Base-by-base conservation (phyloP, 2,888 invertebrate genomes). In the Megamerina dolium region DNA sequence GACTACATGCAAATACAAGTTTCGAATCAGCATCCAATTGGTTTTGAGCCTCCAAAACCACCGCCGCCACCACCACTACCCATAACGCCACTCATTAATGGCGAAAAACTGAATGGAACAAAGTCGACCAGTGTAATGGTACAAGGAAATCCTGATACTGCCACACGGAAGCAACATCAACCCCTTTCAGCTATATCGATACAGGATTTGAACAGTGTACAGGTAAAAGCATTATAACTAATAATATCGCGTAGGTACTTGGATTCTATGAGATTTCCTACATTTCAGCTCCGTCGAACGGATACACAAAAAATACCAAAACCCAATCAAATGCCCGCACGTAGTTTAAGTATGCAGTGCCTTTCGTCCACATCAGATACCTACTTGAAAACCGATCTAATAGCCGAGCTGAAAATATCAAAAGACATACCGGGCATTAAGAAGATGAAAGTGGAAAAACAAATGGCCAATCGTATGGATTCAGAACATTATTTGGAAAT, bases 371-470 rank as follows among this genome's bases (percentile, higher is more conserved):
- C 77, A 48, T 74, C 75, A 32, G 86, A 86, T 50, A 79, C 82
- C 34, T 88, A 82, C 72, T 76, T 82, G 57, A 90, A 89, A 70
- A 87, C 83, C 19, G 90, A 92, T 68, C 74, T 94, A 36, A 93
- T 94, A 51, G 92, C 91, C 35, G 94, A 94, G 64, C 73, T 94
- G 48, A 93, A 93, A 71, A 82, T 89, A 76, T 90, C 91, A 33
- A 91, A 86, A 69, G 91, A 93, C 66, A 89, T 92, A 50, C 85
- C 88, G 2, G 93, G 93, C n/a, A 91, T 94, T 41, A 87, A 87
- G 71, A 92, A 92, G 70, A 73, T 92, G 77, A 93, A 92, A 70
- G 88, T 91, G 53, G 91, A 92, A 71, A 79, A 87, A 53, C 85
- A 89, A 64, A 79, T 86, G 52, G 90, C 91, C 67, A 87, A 85